A percentile compares a stretch with the other conserved stretches of the same genome.
Evolutionary conservation across 2,888 invertebrate genomes (phyloP).

Genomic region (Oconnorella tubifera): DNA sequence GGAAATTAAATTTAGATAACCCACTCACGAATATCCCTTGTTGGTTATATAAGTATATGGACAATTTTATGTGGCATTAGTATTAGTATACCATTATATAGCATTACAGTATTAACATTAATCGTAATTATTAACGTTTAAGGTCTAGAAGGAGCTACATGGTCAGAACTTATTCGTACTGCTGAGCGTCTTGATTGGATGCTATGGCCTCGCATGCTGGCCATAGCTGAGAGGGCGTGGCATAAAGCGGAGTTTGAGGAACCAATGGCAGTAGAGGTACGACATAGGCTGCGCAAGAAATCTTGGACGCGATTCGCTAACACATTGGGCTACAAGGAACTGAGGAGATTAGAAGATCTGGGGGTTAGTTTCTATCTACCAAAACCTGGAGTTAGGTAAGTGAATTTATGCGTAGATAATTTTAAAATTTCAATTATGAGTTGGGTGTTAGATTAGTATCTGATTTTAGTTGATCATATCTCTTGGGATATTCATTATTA

Average conservation of each 20-base stretch:
- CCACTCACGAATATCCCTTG: no score
- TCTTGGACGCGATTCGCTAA: constrained; percentile 50
- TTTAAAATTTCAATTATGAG: no score
- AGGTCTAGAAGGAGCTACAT: constrained; percentile 34
- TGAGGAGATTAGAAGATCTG: constrained; percentile 42
- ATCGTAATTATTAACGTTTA: no score
- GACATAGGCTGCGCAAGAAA: constrained; percentile 25
- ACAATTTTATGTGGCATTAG: no score
- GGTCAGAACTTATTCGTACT: constrained; percentile 33
- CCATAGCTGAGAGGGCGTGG: constrained; percentile 38
- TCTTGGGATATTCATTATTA: no score
- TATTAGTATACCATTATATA: no score
- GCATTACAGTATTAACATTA: no score
- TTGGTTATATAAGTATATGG: no score
- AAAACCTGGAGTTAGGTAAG: constrained; percentile 48
- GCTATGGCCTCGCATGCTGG: constrained; percentile 36
- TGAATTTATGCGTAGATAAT: no score
- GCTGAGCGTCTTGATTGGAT: constrained; percentile 28
- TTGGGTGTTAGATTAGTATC: neutral
- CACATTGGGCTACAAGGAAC: constrained; percentile 44
- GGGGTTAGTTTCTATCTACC: constrained; percentile 46
- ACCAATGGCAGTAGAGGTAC: constrained; percentile 32
- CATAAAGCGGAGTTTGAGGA: constrained; percentile 42
- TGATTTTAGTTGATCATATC: no score
- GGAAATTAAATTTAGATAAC: no score